Conservation (phyloP, 2,888 invertebrate genomes). For the Tenthredo livida region DNA sequence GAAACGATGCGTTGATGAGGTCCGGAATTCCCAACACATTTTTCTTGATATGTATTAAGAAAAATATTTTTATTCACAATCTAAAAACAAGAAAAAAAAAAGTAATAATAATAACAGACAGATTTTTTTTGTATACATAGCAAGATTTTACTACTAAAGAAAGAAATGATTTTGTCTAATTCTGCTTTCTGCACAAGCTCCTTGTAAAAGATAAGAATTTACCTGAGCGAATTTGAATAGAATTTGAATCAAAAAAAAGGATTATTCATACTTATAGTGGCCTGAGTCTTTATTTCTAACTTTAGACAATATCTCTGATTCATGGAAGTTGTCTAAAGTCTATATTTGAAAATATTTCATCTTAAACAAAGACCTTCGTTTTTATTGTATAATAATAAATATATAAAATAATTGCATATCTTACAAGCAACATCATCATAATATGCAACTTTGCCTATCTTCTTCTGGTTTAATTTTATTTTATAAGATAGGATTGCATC, state of each 20-base stretch:
- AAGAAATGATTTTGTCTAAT: not conserved
- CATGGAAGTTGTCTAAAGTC: not conserved
- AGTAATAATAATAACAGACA: not conserved
- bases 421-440: conserved; percentile 15
- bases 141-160: not conserved
- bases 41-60: not conserved
- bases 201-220: conserved; percentile 4
- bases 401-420: conserved; percentile 25
- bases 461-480: not conserved
- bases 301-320: not conserved
- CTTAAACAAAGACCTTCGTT: not conserved
- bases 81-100: not conserved
- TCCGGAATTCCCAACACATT: not conserved
- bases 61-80: not conserved
- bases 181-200: not conserved
- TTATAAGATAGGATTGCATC: conserved; percentile 22
- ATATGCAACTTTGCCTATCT: not conserved
- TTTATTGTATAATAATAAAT: conserved; percentile 18
- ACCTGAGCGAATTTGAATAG: not conserved
- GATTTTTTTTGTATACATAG: not conserved
- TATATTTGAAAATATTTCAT: not conserved
- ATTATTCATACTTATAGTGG: not conserved
- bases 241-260: not conserved
- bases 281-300: not conserved
- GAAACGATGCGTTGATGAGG: not conserved